Evolutionary conservation across 2,797 vertebrate species (phyloP).

Genomic region (Hirundo rustica): DNA sequence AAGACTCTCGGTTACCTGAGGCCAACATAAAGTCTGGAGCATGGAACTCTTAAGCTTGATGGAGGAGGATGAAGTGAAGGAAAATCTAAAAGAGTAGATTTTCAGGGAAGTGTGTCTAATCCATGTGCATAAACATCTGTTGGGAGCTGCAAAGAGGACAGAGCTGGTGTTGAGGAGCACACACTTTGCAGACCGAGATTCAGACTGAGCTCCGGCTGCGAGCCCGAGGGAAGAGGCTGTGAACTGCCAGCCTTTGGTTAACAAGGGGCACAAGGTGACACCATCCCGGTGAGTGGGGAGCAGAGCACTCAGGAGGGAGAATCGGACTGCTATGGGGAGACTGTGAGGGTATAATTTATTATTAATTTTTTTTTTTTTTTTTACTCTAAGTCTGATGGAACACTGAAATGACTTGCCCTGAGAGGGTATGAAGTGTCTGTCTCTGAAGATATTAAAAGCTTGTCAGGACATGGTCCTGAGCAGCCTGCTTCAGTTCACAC

Average conservation of each 20-base stretch:
- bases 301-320: neutral
- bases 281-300: neutral
- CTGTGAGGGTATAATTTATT: no score
- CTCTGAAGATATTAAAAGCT: neutral
- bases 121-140: neutral
- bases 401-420: neutral
- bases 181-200: accelerated
- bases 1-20: neutral
- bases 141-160: neutral
- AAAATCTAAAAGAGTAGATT: neutral
- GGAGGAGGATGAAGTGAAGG: neutral
- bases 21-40: neutral
- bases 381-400: neutral
- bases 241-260: neutral
- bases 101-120: no score
- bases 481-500: neutral
- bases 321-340: no score
- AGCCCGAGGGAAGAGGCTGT: neutral
- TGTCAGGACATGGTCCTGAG: neutral
- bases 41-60: neutral
- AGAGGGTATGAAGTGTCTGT: neutral
- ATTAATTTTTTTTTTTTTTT: neutral
- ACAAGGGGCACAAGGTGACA: neutral
- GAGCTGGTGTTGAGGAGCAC: neutral
- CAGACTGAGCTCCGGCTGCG: neutral